These are phyloP conservation scores for Centropus bengalensis DNA, from an alignment of 2,113 vertebrate genomes.

Conservation along the genomic window DNA sequence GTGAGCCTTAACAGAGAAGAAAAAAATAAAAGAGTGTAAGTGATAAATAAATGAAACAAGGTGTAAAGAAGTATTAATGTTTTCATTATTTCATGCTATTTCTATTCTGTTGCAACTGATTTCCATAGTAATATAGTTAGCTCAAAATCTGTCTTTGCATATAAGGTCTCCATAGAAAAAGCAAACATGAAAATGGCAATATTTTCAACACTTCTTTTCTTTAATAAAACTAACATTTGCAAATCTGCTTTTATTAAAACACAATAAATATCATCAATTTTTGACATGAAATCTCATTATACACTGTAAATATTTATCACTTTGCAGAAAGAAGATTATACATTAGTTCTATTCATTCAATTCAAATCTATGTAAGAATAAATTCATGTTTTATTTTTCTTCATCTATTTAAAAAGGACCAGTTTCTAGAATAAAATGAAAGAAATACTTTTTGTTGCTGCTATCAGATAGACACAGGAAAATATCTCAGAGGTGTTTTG, in stretches of 20 bases:
- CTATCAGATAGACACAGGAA: constrained; percentile 6
- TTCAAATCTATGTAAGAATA: constrained; percentile 75
- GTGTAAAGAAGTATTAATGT: constrained; percentile 80
- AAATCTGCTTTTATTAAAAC: constrained; percentile 83
- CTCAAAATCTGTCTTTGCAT: constrained; percentile 79
- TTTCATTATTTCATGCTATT: constrained; percentile 82
- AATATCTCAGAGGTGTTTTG: constrained; percentile 19
- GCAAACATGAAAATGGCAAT: constrained; percentile 81
- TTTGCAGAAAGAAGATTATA: constrained; percentile 76
- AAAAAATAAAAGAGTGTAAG: constrained; percentile 42
- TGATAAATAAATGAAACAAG: constrained; percentile 82
- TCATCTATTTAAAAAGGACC: constrained; percentile 71
- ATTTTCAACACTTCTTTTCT: constrained; percentile 80
- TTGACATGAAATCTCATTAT: constrained; percentile 83
- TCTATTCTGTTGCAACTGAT: constrained; percentile 77
- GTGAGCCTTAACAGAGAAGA: constrained; percentile 31
- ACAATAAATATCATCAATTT: constrained; percentile 83
- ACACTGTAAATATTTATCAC: constrained; percentile 84
- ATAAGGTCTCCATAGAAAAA: constrained; percentile 82
- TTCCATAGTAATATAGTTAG: constrained; percentile 86
- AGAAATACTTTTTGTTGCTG: constrained; percentile 20
- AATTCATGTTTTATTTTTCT: constrained; percentile 77
- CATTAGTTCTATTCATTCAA: constrained; percentile 76
- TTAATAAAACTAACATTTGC: constrained; percentile 83
- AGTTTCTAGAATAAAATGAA: constrained; percentile 31